Base-by-base conservation (phyloP, 2,888 invertebrate species). In the Thalpophila matura region DNA sequence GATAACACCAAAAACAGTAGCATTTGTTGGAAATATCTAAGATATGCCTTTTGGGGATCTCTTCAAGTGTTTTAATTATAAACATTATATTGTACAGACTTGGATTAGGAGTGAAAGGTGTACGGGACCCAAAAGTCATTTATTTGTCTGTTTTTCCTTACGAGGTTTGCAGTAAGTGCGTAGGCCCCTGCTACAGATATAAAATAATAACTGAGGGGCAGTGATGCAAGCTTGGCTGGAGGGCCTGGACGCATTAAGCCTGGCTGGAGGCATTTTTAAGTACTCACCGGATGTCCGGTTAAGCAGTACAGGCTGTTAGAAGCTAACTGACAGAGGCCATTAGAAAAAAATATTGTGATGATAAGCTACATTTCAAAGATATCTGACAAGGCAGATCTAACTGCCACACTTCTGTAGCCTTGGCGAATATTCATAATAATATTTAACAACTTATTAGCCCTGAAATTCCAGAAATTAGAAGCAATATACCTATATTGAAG, bases 31-130 rank as follows among this genome's bases (percentile, higher is more conserved):
- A 90, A 90, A 88, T 86, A 82, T 85, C 74, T 82, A 47, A 84
- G 90, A 90, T 91, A 91, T 86, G 91, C 90, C 79, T 79, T 77
- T 83, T 82, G 74, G 77, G 83, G 85, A 83, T 80, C 77, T 77
- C 51, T 63, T 73, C 69, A 67, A 59, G 61, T 65, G 78, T 77
- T 77, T 76, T 76, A 73, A 71, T 80, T 77, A 61, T 66, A 51
- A 53, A 59, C 55, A 51, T 67, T 67, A 46, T 46, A 38, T 74
- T 64, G 18, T 45, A 65, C 31, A 10, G 22, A 35, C 16, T 60
- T 60, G 57, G 14, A 60, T 71, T 78, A 71, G 79, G 79, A 75
- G 75, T 66, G 75, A 82, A 80, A 74, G 76, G 74, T 51, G 60
- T 51, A 47, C 26, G 31, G 20, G 14, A 20, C 20, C 54, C 54